Base-by-base conservation (phyloP, 2,113 vertebrate genomes). In the Pelusios castaneus region DNA sequence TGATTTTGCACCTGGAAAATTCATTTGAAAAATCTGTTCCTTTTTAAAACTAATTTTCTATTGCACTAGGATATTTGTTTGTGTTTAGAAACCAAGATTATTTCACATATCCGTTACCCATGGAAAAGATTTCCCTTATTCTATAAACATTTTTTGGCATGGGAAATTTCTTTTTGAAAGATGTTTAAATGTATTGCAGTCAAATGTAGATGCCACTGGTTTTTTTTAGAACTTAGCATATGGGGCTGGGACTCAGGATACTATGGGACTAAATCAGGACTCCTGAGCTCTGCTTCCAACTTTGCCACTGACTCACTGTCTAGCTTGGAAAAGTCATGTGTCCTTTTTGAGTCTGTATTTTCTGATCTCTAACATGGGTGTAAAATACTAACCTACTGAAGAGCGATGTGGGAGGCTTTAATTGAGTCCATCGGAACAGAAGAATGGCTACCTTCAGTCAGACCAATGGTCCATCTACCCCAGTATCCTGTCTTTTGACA, bases 1-100 rank as follows among this genome's bases (percentile, higher is more conserved):
- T 83, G 49, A 52, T 94, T 86, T 88, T 52, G 84, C 38, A 95
- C 31, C 9, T 70, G 41, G 41, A 83, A 88, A 93, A 94, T 21
- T 27, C n/a, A 75, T 87, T 90, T 94, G 80, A 85, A 90, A 88
- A 34, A 80, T 90, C 24, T 83, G 47, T 80, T 94, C 85, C 34
- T 77, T 47, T 89, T 87, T 5, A 9, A 91, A 92, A 45, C n/a
- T 84, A 3, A 78, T 91, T 89, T 91, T 43, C 70, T 45, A 49
- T 81, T 89, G 75, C 79, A 56, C 17, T 89, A 55, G 0, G 0
- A 47, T 25, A 21, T 75, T 60, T 41, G 27, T 56, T 90, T 91
- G 2, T 51, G 73, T 92, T 92, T 87, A 84, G 90, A 91, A 77
- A 90, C 87, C 63, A 27, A 93, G 82, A 47, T 89, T 13, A 73